Evolutionary conservation across 1,140 invertebrate species (phyloP), one percentile per base, ranked within the genome.

Genomic region (Ceratoteleas bidentatus): DNA sequence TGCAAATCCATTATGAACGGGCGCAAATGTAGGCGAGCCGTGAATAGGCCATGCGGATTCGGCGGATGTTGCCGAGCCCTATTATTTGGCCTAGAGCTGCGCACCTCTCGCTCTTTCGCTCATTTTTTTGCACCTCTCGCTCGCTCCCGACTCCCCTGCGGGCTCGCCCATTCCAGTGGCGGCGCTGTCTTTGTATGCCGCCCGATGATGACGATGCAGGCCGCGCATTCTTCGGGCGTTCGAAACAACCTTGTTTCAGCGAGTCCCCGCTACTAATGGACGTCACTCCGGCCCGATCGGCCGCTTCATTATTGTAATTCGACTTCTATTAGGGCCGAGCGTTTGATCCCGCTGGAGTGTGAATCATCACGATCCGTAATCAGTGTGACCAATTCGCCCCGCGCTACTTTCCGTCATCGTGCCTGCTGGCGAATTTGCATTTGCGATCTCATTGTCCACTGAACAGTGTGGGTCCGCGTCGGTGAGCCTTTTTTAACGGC

Each of bases 21-120:
- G 45, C 53, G 4, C n/a, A 47, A 56, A 33, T 34, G 70, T 57
- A 49, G 66, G 43, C 69, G 83, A 89, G 81, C 87, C 83, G 87
- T 90, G 88, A 89, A 88, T 86, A 87, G 88, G 84, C 86, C 85
- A 84, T 89, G 86, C 85, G 60, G 70, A 77, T 75, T 72, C 54
- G 60, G 61, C 68, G 83, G 83, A 84, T 80, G 68, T 81, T 79
- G 69, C 50, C 40, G 62, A 84, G 85, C 84, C 88, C 88, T 91
- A 89, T 91, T 90, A 91, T 91, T 91, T 91, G 87, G 88, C 88
- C 89, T 91, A 90, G 89, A 87, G 75, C 60, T 60, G n/a, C n/a
- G n/a, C n/a, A n/a, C n/a, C n/a, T n/a, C n/a, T n/a, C n/a, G n/a
- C n/a, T n/a, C n/a, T n/a, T n/a, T n/a, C n/a, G n/a, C n/a, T n/a